phyloP scores from a whole-genome alignment of 2,888 invertebrate species.

The Rhingia campestris region DNA sequence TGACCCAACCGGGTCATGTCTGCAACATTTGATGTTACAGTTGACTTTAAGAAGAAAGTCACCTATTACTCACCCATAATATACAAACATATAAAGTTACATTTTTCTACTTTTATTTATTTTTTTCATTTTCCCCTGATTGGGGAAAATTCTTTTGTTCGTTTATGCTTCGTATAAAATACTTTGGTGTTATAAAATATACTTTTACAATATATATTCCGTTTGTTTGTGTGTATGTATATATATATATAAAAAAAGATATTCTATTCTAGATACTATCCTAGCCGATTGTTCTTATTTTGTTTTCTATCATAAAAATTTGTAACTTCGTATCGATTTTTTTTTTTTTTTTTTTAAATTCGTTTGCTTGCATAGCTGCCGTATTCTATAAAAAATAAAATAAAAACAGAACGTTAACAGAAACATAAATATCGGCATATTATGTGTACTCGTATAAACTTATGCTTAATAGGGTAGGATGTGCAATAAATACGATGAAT shows the following conservation, averaged over 20 bases:
- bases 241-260: background rate
- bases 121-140: slow-evolving; percentile 14
- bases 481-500: slow-evolving; percentile 60
- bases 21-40: too few species aligned
- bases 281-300: slow-evolving; percentile 10
- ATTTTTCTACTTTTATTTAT: slow-evolving; percentile 16
- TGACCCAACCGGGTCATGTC: too few species aligned
- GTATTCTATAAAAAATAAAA: background rate
- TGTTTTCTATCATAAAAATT: slow-evolving; percentile 36
- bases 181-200: slow-evolving; percentile 55
- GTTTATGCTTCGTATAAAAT: slow-evolving; percentile 47
- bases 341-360: slow-evolving; percentile 45
- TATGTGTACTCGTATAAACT: background rate
- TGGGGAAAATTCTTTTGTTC: slow-evolving; percentile 21
- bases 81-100: too few species aligned
- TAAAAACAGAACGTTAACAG: background rate
- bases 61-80: too few species aligned
- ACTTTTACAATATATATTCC: slow-evolving; percentile 27
- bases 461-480: slow-evolving; percentile 1
- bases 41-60: too few species aligned
- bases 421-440: slow-evolving; percentile 1
- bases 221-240: slow-evolving; percentile 22
- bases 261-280: slow-evolving; percentile 11
- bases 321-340: slow-evolving; percentile 31
- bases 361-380: slow-evolving; percentile 47